These are phyloP conservation scores for Ylistrum balloti DNA, from an alignment of 1,140 invertebrate genomes.

Conservation along the genomic window DNA sequence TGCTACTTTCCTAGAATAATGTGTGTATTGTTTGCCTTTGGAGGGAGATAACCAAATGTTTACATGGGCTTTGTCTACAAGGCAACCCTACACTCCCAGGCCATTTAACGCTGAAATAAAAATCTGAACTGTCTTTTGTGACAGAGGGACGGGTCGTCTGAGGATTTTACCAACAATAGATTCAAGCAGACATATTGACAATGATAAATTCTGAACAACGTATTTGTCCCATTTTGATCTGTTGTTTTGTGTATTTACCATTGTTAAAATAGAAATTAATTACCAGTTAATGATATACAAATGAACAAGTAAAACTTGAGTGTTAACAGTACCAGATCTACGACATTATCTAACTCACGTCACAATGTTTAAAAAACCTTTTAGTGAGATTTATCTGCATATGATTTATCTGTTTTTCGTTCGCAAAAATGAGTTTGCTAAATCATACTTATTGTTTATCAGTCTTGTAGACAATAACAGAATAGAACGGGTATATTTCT, in stretches of 20 bases:
- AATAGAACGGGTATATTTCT: no score
- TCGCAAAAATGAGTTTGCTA: not conserved
- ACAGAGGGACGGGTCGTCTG: not conserved
- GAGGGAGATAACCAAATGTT: constrained; percentile 37
- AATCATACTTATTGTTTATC: no score
- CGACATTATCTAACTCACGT: not conserved
- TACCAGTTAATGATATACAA: not conserved
- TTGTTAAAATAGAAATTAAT: constrained; percentile 13
- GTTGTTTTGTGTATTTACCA: not conserved
- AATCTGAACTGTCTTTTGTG: not conserved
- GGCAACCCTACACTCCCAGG: not conserved
- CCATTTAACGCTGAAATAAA: constrained; percentile 34
- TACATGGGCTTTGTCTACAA: not conserved
- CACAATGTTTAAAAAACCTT: not conserved
- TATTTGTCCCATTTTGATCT: not conserved
- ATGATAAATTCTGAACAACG: not conserved
- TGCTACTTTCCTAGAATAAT: constrained; percentile 22
- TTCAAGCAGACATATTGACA: constrained; percentile 26
- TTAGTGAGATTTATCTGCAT: not conserved
- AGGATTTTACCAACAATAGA: constrained; percentile 40
- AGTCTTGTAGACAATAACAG: no score
- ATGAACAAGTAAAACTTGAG: not conserved
- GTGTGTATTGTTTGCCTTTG: not conserved
- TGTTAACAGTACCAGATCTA: not conserved
- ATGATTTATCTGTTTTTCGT: not conserved